Conservation (phyloP, 2,888 invertebrate species). For the Thymelicus acteon region DNA sequence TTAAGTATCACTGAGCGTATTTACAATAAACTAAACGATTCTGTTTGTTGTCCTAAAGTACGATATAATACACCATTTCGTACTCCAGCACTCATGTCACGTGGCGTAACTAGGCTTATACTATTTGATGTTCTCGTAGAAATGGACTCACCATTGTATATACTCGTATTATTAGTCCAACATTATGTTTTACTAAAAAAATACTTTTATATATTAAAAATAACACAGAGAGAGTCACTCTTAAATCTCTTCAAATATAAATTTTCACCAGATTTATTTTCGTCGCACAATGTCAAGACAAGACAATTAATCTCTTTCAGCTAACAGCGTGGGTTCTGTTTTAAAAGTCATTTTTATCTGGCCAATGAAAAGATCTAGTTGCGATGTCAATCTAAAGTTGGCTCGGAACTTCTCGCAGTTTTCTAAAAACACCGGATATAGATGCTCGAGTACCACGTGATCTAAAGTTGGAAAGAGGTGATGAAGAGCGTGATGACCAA, state of each 20-base stretch:
- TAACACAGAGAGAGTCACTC: too few relatives aligned
- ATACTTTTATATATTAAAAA: too few relatives aligned
- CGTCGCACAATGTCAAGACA: conserved; percentile 25
- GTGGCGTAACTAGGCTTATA: too few relatives aligned
- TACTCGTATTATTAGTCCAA: too few relatives aligned
- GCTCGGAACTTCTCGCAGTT: conserved; percentile 86
- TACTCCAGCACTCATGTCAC: too few relatives aligned
- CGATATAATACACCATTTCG: too few relatives aligned
- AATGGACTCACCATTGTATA: too few relatives aligned
- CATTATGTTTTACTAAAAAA: too few relatives aligned
- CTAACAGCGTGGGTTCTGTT: conserved; percentile 56
- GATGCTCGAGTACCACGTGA: conserved; percentile 87
- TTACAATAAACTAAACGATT: too few relatives aligned
- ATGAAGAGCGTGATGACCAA: conserved; percentile 91
- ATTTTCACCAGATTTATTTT: conserved; percentile 12
- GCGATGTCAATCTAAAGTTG: conserved; percentile 68
- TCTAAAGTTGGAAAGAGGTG: conserved; percentile 93
- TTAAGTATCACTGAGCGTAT: too few relatives aligned
- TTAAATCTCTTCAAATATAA: not conserved
- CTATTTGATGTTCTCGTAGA: too few relatives aligned
- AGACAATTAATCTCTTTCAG: conserved; percentile 40
- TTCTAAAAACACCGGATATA: conserved; percentile 87
- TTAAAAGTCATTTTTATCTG: conserved; percentile 65
- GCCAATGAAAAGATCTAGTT: conserved; percentile 65
- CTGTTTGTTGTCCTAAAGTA: too few relatives aligned